phyloP scores from a whole-genome alignment of 2,888 invertebrate species.

The Linnaemya tessellans region DNA sequence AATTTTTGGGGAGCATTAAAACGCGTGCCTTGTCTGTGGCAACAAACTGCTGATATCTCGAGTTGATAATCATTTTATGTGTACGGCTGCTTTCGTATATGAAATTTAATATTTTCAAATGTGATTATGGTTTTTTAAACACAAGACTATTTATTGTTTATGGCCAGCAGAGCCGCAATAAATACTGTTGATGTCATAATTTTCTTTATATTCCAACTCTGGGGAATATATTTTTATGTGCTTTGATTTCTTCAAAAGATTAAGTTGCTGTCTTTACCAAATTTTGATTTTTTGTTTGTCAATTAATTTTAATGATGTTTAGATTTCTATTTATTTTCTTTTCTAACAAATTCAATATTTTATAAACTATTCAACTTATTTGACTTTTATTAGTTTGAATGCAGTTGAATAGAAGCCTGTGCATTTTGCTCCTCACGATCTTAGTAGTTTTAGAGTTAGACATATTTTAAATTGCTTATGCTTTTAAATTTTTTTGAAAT shows the following conservation, averaged over 20 bases:
- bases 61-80: constrained; percentile 30
- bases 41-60: not conserved
- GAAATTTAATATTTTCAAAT: constrained; percentile 35
- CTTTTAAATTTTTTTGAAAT: constrained; percentile 1
- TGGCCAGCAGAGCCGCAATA: not conserved
- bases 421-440: not conserved
- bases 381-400: constrained; percentile 66
- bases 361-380: constrained; percentile 29
- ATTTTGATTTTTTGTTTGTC: constrained; percentile 55
- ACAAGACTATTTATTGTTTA: constrained; percentile 22
- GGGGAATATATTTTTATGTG: constrained; percentile 36
- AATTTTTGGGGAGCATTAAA: not conserved
- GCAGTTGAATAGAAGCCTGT: constrained; percentile 44
- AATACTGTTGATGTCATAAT: constrained; percentile 56
- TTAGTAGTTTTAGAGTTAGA: not conserved
- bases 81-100: not conserved
- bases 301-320: constrained; percentile 67
- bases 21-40: constrained; percentile 33
- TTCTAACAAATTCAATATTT: constrained; percentile 17
- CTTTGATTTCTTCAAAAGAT: not conserved
- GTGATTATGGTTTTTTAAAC: not conserved
- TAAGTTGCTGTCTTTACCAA: not conserved
- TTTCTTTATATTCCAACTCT: constrained; percentile 14
- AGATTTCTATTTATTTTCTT: constrained; percentile 14
- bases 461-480: not conserved